A percentile compares a stretch with the other conserved stretches of the same genome.
Conservation (phyloP, 2,113 vertebrate species). For the Pollachius pollachius region DNA sequence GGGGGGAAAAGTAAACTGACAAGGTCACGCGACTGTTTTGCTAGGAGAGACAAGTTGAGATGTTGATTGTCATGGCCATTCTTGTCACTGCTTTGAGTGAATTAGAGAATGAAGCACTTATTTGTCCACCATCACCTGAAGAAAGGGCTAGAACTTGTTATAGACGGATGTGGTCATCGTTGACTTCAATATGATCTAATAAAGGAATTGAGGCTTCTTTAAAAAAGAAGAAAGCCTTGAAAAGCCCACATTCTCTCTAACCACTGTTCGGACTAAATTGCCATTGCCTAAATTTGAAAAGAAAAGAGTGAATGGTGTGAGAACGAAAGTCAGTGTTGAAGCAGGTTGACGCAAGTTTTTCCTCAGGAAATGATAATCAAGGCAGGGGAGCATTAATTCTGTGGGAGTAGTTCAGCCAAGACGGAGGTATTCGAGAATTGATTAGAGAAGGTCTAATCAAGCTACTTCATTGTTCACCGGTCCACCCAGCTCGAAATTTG, state of each 20-base stretch:
- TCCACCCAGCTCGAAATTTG: background rate
- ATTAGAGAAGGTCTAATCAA: constrained; percentile 16
- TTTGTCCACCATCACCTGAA: too few species aligned
- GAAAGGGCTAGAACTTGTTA: too few species aligned
- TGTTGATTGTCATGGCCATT: background rate
- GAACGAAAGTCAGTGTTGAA: background rate
- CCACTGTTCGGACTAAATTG: too few species aligned
- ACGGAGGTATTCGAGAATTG: background rate
- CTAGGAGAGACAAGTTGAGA: constrained; percentile 18
- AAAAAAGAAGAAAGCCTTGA: too few species aligned
- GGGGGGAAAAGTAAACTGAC: constrained; percentile 51
- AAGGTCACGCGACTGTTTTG: constrained; percentile 41
- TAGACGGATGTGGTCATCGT: too few species aligned
- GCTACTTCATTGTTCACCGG: constrained; percentile 13
- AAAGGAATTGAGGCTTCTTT: too few species aligned
- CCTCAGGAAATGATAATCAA: constrained; percentile 6
- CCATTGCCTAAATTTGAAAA: too few species aligned
- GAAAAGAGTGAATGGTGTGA: too few species aligned
- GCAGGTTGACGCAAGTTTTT: constrained; percentile 1
- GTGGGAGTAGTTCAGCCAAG: background rate
- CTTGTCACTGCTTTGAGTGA: too few species aligned
- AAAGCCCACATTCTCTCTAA: too few species aligned
- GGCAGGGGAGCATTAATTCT: background rate
- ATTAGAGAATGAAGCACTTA: too few species aligned
- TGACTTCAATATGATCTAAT: too few species aligned